Base-by-base conservation (phyloP, 2,797 vertebrate species). In the Crax fasciolata region DNA sequence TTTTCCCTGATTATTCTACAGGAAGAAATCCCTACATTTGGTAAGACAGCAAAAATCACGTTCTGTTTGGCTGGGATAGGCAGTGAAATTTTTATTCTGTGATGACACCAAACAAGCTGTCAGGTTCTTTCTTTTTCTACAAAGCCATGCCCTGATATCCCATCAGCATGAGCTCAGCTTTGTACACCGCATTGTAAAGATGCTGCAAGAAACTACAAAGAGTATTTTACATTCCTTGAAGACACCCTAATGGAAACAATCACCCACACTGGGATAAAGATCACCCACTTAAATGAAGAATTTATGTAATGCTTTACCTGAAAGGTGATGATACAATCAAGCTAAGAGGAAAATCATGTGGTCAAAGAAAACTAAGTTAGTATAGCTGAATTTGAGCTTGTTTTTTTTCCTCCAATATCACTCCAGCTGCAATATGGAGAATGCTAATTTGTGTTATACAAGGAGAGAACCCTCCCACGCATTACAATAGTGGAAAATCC, bases 381-480 rank as follows among this genome's bases (percentile, higher is more conserved):
- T 21, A 15, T 49, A 86, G 63, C 51, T 68, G 77, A 83, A 62
- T 87, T 41, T 54, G 23, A 91, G 55, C 73, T 90, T 57, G 51
- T 86, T 70, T 93, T 48, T 74, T 70, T 57, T 82, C 49, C n/a
- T 44, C 72, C 66, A 78, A 73, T 52, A 46, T 68, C 74, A 86
- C 76, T 95, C 80, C 52, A 91, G 52, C 73, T 81, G 65, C 52
- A 88, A 51, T 32, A 55, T 19, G 57, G 52, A 73, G 80, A 91
- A 90, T 79, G 80, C 48, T 87, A 92, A 94, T 90, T 24, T 27
- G 19, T 3, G 27, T 93, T 91, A 91, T 91, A 68, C 80, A 95
- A 91, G 77, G 48, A 94, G 76, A 92, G 43, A 93, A 88, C 89
- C 94, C 94, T 96, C 93, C 85, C 82, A 95, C 66, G 0, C 46